phyloP scores from a whole-genome alignment of 2,113 vertebrate genomes.

The Sylvietta virens region DNA sequence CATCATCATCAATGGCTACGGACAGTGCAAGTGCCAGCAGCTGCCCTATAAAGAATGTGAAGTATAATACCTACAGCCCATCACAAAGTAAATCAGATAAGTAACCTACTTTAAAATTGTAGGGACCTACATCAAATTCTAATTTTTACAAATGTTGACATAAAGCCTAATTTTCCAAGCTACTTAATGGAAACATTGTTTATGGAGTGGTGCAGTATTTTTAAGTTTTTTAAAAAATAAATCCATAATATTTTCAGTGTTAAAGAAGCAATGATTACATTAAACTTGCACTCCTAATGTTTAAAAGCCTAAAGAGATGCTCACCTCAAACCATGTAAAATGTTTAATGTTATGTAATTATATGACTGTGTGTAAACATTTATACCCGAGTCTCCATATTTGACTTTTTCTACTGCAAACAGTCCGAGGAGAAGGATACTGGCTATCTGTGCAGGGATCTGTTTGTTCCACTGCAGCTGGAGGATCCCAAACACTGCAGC shows the following conservation, averaged over 20 bases:
- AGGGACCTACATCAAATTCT: constrained; percentile 71
- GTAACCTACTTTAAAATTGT: constrained; percentile 79
- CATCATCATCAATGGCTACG: constrained; percentile 98
- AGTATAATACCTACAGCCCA: constrained; percentile 83
- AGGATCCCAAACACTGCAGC: constrained; percentile 56
- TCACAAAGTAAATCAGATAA: constrained; percentile 72
- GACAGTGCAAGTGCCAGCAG: constrained; percentile 99
- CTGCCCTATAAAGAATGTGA: constrained; percentile 99
- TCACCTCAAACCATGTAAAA: constrained; percentile 72
- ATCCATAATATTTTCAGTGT: constrained; percentile 75
- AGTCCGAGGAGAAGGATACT: constrained; percentile 40
- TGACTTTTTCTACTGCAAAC: constrained; percentile 58
- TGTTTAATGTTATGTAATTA: constrained; percentile 74
- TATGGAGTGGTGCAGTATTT: constrained; percentile 76
- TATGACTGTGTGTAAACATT: constrained; percentile 70
- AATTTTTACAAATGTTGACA: constrained; percentile 79
- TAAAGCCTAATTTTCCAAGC: constrained; percentile 79
- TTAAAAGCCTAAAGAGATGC: constrained; percentile 68
- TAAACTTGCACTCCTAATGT: constrained; percentile 73
- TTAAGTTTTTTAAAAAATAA: constrained; percentile 68
- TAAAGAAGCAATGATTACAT: constrained; percentile 71
- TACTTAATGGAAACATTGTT: constrained; percentile 74
- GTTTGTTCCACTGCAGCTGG: constrained; percentile 67
- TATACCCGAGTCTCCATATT: constrained; percentile 64
- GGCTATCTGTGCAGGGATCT: not conserved